Conservation (phyloP, 2,113 vertebrate genomes). For the Mobula hypostoma region DNA sequence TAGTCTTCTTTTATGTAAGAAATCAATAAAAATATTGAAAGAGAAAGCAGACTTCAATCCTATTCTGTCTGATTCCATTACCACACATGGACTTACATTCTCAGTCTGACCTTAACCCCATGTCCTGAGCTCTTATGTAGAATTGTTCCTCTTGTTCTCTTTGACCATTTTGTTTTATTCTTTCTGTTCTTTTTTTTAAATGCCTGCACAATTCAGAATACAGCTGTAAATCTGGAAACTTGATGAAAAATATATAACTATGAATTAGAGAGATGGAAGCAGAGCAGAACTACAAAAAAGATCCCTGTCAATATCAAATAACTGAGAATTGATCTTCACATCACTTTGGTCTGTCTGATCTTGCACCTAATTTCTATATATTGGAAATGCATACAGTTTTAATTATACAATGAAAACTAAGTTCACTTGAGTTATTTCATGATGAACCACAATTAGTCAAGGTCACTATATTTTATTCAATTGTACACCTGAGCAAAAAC, state of each 20-base stretch:
- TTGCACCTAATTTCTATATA: neutral
- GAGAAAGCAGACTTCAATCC: neutral
- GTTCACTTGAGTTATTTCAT: neutral
- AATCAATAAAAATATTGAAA: no score
- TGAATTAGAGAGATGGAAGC: neutral
- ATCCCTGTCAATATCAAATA: neutral
- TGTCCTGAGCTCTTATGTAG: neutral
- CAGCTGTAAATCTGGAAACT: neutral
- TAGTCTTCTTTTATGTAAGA: no score
- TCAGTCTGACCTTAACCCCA: neutral
- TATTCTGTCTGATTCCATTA: neutral
- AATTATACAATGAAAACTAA: neutral
- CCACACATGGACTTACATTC: neutral
- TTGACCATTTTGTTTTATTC: neutral
- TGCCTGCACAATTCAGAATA: neutral
- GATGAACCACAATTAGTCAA: neutral
- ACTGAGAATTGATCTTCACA: neutral
- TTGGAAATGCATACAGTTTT: neutral
- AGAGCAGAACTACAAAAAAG: neutral
- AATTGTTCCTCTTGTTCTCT: neutral
- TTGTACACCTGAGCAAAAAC: neutral
- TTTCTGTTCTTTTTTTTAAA: neutral
- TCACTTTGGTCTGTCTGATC: neutral
- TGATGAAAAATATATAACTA: neutral
- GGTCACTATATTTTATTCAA: neutral